Base-by-base conservation (phyloP, 2,888 invertebrate genomes). In the Mythimna impura region DNA sequence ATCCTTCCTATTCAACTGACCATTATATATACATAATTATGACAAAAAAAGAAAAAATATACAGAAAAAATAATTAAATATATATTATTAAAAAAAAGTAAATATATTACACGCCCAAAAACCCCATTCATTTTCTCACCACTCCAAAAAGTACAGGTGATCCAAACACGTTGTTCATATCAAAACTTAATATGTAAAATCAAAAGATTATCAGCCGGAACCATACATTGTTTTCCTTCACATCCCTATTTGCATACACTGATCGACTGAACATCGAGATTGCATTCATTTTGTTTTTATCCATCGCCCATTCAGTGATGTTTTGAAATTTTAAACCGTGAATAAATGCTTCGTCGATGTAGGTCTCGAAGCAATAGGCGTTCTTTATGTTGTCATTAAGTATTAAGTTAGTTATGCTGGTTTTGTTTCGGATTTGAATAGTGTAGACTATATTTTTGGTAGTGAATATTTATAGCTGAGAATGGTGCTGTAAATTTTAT, bases 171-270 rank as follows among this genome's bases (percentile, higher is more conserved):
- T 71, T 76, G 71, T 76, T 79, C 66, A 81, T 84, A 85, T 85
- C 82, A 88, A 87, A 82, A 81, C 76, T 81, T 83, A 80, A 84
- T 86, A 87, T 87, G 84, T 87, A 84, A 87, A 88, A 84, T 86
- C 85, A 76, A 85, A 89, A 93, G 93, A 94, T 95, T 92, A 95
- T 94, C 95, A 91, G 86, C 91, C 91, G 93, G 93, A 94, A 93
- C 93, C 83, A 82, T 82, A 91, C 91, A 94, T 94, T 95, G 95
- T 95, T 93, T 94, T 91, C 91, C 47, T 63, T 52, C 43, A 67
- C 76, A 57, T 62, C 34, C 92, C 89, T 90, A 95, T 95, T 95
- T 94, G 94, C 94, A 95, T 95, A 95, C 89, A 91, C 92, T 92
- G 93, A 91, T 89, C 84, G 84, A 76, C 88, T 88, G 88, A 83